Evolutionary conservation across 2,113 vertebrate genomes (phyloP), one percentile per base, ranked within the genome.

Genomic region (Nothobranchius kuhntae): DNA sequence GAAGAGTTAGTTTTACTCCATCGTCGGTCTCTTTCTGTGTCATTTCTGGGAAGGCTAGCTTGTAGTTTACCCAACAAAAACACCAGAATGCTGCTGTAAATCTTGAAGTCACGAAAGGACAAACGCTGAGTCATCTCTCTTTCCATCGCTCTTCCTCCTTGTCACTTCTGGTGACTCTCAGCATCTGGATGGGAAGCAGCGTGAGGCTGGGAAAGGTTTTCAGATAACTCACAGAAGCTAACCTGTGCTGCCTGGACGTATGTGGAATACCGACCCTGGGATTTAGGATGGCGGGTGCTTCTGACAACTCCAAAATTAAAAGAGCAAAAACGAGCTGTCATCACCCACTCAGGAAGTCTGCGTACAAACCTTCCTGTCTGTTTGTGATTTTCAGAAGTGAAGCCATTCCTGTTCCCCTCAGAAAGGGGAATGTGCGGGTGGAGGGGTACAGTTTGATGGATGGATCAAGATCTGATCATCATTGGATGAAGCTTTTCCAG

Each of bases 1-100:
- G n/a, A 42, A 55, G 76, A 54, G 81, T 77, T 4, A 76, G 85
- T 85, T 74, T 61, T 15, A 24, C 62, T 68, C 73, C 50, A 78
- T 74, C 3, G 57, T 74, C 60, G 71, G 12, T 64, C 53, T 36
- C 46, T 14, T 14, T 50, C 73, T 65, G 77, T 63, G 66, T 87
- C 82, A 85, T 85, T 91, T 91, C 87, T 90, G 89, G 85, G 91
- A 91, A 90, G 75, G 65, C 61, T 59, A 56, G 73, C 61, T 78
- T 47, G 64, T 69, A 76, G 70, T 82, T 58, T 61, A 64, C 64
- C 48, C 52, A 81, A 67, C 56, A 70, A 73, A 86, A 88, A 80
- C 77, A 78, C 61, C 73, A 47, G 73, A 81, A 68, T 66, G 44
- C 65, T 14, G 69, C 61, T 82, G 72, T 85, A 90, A 90, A 84